A percentile compares a stretch with the other conserved stretches of the same genome.
These are phyloP conservation scores for Thereva unica DNA, from an alignment of 2,888 invertebrate genomes.

Conservation along the genomic window DNA sequence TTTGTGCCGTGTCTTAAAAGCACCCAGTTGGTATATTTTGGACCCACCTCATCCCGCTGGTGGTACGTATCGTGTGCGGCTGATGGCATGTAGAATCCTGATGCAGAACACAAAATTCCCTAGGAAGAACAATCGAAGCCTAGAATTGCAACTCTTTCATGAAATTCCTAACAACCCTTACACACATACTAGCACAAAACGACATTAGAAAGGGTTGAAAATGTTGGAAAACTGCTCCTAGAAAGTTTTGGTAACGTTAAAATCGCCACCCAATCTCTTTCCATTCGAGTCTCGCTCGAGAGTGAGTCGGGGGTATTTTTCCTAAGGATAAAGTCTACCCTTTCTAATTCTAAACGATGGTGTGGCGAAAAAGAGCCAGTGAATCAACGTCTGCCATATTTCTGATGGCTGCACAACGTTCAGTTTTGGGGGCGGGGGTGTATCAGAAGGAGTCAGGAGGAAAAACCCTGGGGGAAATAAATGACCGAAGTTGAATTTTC, in stretches of 20 bases:
- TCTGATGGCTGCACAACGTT: conserved; percentile 4
- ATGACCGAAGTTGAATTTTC: conserved; percentile 29
- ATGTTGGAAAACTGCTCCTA: conserved; percentile 34
- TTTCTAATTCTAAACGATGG: conserved; percentile 2
- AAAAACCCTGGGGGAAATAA: conserved; percentile 35
- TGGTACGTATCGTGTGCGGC: too few relatives aligned
- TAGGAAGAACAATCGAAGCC: conserved; percentile 9
- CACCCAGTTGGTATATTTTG: too few relatives aligned
- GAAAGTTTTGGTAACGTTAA: conserved; percentile 32
- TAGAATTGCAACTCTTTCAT: conserved; percentile 24
- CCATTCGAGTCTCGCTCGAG: conserved; percentile 13
- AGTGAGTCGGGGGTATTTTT: conserved; percentile 21
- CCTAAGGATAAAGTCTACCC: conserved; percentile 15
- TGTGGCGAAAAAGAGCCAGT: conserved; percentile 17
- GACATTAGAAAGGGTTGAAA: conserved; percentile 20
- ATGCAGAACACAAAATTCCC: not conserved
- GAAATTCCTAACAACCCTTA: conserved; percentile 15
- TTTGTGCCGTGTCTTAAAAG: too few relatives aligned
- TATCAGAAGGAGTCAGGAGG: conserved; percentile 8
- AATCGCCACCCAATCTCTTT: conserved; percentile 21
- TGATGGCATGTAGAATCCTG: too few relatives aligned
- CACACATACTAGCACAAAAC: conserved; percentile 6
- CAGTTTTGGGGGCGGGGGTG: not conserved
- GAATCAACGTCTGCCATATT: conserved; percentile 24
- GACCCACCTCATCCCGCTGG: too few relatives aligned